A percentile compares a stretch with the other conserved stretches of the same genome.
phyloP scores from a whole-genome alignment of 2,797 vertebrate genomes.

The Gila robusta region DNA sequence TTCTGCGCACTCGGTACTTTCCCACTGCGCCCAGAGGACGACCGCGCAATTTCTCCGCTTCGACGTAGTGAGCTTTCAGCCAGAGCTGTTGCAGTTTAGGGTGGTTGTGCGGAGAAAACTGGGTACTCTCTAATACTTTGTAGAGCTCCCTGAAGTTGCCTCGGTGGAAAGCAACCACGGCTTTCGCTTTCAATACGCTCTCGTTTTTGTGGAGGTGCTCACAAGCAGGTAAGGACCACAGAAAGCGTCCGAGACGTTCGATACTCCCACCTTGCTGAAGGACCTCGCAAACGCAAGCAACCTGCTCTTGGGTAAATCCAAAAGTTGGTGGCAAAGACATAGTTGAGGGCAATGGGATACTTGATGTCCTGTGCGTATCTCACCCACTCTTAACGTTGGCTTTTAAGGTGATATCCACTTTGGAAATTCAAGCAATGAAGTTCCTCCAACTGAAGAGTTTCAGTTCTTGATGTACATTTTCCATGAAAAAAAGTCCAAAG shows the following conservation, averaged over 20 bases:
- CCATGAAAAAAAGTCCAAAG: constrained; percentile 8
- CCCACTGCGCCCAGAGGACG: constrained; percentile 83
- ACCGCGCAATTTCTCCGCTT: constrained; percentile 83
- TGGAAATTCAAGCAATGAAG: constrained; percentile 36
- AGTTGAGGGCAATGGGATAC: constrained; percentile 35
- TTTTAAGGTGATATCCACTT: constrained; percentile 38
- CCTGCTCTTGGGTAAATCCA: constrained; percentile 89
- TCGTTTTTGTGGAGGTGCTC: constrained; percentile 89
- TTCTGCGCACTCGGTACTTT: constrained; percentile 84
- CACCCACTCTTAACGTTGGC: not conserved
- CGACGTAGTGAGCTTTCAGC: constrained; percentile 85
- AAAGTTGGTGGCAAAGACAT: constrained; percentile 88
- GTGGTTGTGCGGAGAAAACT: constrained; percentile 84
- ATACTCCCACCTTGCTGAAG: constrained; percentile 87
- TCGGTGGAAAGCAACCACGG: constrained; percentile 84
- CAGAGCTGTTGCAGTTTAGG: constrained; percentile 84
- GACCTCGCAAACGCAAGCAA: constrained; percentile 87
- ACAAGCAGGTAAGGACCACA: constrained; percentile 87
- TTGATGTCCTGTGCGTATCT: constrained; percentile 14
- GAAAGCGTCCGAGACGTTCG: constrained; percentile 84
- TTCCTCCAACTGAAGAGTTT: not conserved
- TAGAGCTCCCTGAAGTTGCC: constrained; percentile 86
- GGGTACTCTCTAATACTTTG: constrained; percentile 84
- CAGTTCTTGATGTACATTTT: not conserved
- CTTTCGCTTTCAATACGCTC: constrained; percentile 86